Base-by-base conservation (phyloP, 2,888 invertebrate species). In the Apamea anceps region DNA sequence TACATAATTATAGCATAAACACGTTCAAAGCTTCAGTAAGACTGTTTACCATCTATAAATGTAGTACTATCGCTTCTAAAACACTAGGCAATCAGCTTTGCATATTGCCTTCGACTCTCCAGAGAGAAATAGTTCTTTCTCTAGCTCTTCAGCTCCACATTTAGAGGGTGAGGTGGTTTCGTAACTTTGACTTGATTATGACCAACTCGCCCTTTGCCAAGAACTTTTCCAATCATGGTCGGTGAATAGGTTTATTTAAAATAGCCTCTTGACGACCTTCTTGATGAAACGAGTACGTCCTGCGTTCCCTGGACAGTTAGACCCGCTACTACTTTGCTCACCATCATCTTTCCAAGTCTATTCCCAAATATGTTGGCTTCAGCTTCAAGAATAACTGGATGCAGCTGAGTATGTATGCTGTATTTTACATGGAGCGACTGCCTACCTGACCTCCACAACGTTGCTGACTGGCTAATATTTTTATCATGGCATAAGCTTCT, bases 101-200 rank as follows among this genome's bases (percentile, higher is more conserved):
- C 45, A 57, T 81, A 81, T 81, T 63, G 13, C 71, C 21, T 63
- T 63, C 32, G n/a, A 21, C 15, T 81, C 81, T 32, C 51, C 8
- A 21, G n/a, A 72, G 81, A 8, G 32, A 63, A 71, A 63, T 63
- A 81, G 72, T 71, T 63, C 42, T 63, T 71, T 63, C 42, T 72
- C 45, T 18, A 32, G 21, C 72, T 63, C 45, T 71, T 63, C 21
- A 54, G 42, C 54, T 21, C 62, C 42, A 48, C 57, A 68, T 68
- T 72, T 72, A 28, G 25, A 66, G 25, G 1, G 28, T 42, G 15
- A 63, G 32, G 1, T 63, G 48, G 32, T 57, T 81, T 81, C 28
- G 6, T 10, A 72, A 48, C 72, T 79, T 37, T 18, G 42, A 70
- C 51, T 63, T 71, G 63, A 21, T 72, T 65, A 45, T 21, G 12